Percentiles rank a stretch among this genome's conserved stretches.
Conservation (phyloP, 2,113 vertebrate species). For the Spea bombifrons region DNA sequence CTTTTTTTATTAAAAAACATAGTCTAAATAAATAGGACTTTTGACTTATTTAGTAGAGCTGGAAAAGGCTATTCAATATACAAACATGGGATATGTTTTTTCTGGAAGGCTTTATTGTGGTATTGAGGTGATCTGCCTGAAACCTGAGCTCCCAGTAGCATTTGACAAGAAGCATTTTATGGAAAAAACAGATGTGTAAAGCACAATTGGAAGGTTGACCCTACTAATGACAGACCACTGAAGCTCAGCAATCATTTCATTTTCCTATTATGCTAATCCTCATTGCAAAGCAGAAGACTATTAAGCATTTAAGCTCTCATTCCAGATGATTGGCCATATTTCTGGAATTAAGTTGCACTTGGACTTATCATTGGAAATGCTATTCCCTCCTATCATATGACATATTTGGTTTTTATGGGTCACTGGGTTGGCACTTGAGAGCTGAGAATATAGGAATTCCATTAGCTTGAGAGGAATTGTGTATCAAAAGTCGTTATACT, state of each 20-base stretch:
- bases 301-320: not conserved
- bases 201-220: constrained; percentile 1
- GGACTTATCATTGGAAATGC: constrained; percentile 18
- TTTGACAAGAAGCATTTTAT: constrained; percentile 1
- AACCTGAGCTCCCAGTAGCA: not conserved
- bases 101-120: not conserved
- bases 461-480: constrained; percentile 18
- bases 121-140: not conserved
- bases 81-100: not conserved
- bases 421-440: constrained; percentile 9
- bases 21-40: no score
- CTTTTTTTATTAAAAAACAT: no score
- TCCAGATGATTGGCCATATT: constrained; percentile 16
- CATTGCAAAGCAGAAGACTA: not conserved
- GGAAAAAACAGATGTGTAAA: constrained; percentile 13
- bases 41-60: not conserved
- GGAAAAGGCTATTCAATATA: not conserved
- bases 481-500: constrained; percentile 30
- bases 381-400: constrained; percentile 17
- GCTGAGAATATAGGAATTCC: constrained; percentile 28
- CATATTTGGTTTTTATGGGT: constrained; percentile 30
- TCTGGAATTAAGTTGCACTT: constrained; percentile 25
- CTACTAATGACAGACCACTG: constrained; percentile 3
- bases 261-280: constrained; percentile 28
- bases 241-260: constrained; percentile 4